These are phyloP conservation scores for Pycnonotus jocosus DNA, from an alignment of 2,113 vertebrate species.

Conservation along the genomic window DNA sequence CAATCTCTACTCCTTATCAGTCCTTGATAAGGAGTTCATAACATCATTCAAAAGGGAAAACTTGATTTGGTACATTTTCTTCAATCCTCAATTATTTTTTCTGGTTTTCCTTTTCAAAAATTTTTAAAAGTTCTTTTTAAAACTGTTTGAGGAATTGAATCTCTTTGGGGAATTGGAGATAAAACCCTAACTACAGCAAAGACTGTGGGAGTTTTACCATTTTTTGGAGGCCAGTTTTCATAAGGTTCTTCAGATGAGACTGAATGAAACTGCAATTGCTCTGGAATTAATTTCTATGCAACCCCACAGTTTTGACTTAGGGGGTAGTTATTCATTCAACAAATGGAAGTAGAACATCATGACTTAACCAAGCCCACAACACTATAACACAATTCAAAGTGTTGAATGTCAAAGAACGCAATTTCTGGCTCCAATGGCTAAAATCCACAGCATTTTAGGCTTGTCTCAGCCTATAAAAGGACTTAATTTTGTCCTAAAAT, in stretches of 20 bases:
- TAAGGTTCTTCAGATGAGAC: neutral
- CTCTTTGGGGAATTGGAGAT: neutral
- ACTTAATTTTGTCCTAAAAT: neutral
- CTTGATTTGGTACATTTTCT: neutral
- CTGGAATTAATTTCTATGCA: neutral
- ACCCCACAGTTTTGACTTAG: neutral
- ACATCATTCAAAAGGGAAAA: neutral
- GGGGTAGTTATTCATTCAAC: neutral
- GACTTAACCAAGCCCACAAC: neutral
- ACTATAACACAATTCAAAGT: neutral
- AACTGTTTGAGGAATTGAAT: neutral
- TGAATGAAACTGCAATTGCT: neutral
- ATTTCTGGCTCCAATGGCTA: neutral
- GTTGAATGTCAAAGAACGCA: neutral
- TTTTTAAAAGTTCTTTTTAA: neutral
- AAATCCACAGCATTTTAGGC: neutral
- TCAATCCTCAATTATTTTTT: neutral
- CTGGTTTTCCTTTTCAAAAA: rapidly evolving
- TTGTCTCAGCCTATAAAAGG: neutral
- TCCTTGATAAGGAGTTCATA: neutral
- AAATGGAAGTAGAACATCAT: neutral
- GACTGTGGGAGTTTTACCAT: neutral
- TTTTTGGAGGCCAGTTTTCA: neutral
- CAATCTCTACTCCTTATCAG: neutral
- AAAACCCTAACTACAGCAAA: neutral